Evolutionary conservation across 2,113 vertebrate genomes (phyloP), one percentile per base, ranked within the genome.

Genomic region (Sander lucioperca): DNA sequence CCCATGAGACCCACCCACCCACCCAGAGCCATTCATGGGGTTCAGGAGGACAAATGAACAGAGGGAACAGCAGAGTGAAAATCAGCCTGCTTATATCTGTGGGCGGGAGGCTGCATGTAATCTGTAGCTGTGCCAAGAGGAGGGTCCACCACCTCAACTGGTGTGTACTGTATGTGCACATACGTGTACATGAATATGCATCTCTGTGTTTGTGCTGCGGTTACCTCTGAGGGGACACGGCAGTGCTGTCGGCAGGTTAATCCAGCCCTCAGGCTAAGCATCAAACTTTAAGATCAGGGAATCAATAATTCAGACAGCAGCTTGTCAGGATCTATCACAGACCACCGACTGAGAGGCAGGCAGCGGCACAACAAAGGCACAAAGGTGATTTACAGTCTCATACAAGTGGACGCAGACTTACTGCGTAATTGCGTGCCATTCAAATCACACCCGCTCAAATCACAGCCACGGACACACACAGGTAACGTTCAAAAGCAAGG

Each of bases 251-350:
- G 84, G 89, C 92, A 93, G 94, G 93, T 94, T 95, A 95, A 95
- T 92, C 92, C 92, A 90, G 88, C 92, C 94, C 93, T 86, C 80
- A 36, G 93, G 93, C 92, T 67, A 90, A 89, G 89, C 92, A 95
- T 94, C 93, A 94, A 95, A 94, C 92, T 94, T 95, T 94, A 90
- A 95, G 91, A 94, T 93, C 92, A 90, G 76, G 80, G 82, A 84
- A 94, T 95, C 93, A 95, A 94, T 95, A 93, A 95, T 94, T 94
- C 92, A 95, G 92, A 86, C 90, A 68, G 80, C 82, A 81, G 90
- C 90, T 91, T 92, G 92, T 95, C 93, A 91, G 88, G 89, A 92
- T 91, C 92, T 88, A 94, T 93, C 91, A 90, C 82, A 50, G 86
- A 89, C 87, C 87, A 85, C 86, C 86, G 87, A 84, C 76, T 72